Conservation (phyloP, 2,888 invertebrate genomes). For the Meghimatium bilineatum region DNA sequence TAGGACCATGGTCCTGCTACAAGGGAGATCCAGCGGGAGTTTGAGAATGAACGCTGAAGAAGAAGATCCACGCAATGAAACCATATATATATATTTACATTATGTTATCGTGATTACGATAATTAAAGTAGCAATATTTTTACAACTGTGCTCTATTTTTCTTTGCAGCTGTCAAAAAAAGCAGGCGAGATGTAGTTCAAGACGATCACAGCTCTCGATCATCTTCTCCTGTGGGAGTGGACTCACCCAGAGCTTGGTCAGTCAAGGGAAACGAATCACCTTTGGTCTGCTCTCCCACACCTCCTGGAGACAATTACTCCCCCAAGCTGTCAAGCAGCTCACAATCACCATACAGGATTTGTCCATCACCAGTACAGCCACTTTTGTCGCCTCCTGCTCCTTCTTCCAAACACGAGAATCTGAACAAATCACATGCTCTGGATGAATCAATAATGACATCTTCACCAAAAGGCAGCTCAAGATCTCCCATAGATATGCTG, state of each 20-base stretch:
- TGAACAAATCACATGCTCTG: background rate
- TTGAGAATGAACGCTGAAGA: no score
- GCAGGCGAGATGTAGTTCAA: slow-evolving; percentile 52
- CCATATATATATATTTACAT: no score
- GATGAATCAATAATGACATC: slow-evolving; percentile 83
- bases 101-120: background rate
- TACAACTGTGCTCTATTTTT: background rate
- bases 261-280: slow-evolving; percentile 26
- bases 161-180: slow-evolving; percentile 58
- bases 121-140: no score
- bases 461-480: slow-evolving; percentile 90
- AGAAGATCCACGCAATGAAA: no score
- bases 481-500: slow-evolving; percentile 88
- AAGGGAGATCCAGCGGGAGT: no score
- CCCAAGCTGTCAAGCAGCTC: slow-evolving; percentile 48
- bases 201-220: slow-evolving; percentile 46
- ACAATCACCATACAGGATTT: slow-evolving; percentile 21
- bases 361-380: slow-evolving; percentile 16
- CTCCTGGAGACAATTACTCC: slow-evolving; percentile 55
- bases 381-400: background rate
- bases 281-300: slow-evolving; percentile 49
- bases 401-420: background rate
- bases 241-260: slow-evolving; percentile 23
- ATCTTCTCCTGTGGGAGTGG: slow-evolving; percentile 6
- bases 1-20: no score